These are phyloP conservation scores for Acanthisitta chloris DNA, from an alignment of 2,113 vertebrate species.

Conservation along the genomic window DNA sequence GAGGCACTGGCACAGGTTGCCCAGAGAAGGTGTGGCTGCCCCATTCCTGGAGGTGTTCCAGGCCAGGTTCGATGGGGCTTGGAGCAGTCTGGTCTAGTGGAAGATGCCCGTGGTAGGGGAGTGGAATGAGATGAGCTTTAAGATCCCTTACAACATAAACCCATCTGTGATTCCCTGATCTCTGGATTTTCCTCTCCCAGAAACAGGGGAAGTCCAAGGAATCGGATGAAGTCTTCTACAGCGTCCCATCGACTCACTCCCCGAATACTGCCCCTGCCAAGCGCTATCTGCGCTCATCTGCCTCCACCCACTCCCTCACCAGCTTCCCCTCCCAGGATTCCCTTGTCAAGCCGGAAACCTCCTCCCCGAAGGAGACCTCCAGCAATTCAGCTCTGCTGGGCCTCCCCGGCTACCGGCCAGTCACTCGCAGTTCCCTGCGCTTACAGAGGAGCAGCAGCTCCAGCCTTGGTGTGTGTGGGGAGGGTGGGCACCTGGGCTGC, in stretches of 20 bases:
- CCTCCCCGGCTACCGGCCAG: conserved; percentile 87
- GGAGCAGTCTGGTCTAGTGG: background rate
- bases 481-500: background rate
- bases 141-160: fast-evolving
- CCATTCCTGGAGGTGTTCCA: background rate
- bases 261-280: background rate
- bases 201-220: conserved; percentile 68
- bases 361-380: conserved; percentile 56
- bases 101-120: background rate
- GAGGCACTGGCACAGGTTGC: background rate
- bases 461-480: conserved; percentile 55
- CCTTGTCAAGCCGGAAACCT: conserved; percentile 20
- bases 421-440: conserved; percentile 75
- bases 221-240: conserved; percentile 76
- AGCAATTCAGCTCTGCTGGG: conserved; percentile 74
- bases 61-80: background rate
- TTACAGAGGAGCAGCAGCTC: conserved; percentile 57
- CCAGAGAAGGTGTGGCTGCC: background rate
- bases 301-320: conserved; percentile 56
- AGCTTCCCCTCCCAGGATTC: conserved; percentile 65
- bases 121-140: background rate
- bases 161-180: fast-evolving
- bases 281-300: conserved; percentile 42
- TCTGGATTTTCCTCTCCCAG: conserved; percentile 45
- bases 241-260: conserved; percentile 68